These are phyloP conservation scores for Danaus melanippus DNA, from an alignment of 1,140 invertebrate species.

Conservation along the genomic window DNA sequence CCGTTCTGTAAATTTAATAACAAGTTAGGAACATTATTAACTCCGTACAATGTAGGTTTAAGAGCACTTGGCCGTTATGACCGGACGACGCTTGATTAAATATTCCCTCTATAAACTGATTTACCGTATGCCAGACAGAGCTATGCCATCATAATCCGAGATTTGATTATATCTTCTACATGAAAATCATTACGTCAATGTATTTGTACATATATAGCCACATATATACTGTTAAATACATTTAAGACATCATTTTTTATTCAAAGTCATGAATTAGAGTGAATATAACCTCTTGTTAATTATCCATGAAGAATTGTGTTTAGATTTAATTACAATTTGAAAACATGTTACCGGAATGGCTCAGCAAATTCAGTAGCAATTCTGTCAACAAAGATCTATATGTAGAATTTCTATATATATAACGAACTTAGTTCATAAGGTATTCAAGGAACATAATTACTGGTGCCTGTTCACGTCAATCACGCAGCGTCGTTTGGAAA, in stretches of 20 bases:
- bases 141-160: slow-evolving; percentile 14
- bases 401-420: slow-evolving; percentile 9
- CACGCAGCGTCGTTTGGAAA: slow-evolving; percentile 30
- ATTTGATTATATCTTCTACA: slow-evolving; percentile 14
- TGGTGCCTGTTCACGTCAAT: slow-evolving; percentile 47
- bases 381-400: slow-evolving; percentile 14
- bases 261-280: neutral
- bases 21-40: neutral
- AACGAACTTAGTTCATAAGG: slow-evolving; percentile 29
- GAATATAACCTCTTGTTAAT: slow-evolving; percentile 1
- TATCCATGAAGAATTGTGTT: neutral
- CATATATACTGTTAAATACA: neutral
- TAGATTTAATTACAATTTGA: slow-evolving; percentile 1
- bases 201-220: slow-evolving; percentile 1
- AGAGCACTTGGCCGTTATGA: neutral
- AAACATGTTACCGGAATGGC: no score
- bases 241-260: neutral
- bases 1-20: neutral
- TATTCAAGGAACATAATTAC: slow-evolving; percentile 52
- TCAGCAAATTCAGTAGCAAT: slow-evolving; percentile 1
- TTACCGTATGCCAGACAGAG: slow-evolving; percentile 10
- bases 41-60: neutral
- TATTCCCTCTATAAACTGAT: slow-evolving; percentile 22
- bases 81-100: slow-evolving; percentile 11
- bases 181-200: slow-evolving; percentile 14